These are phyloP conservation scores for Catagonus wagneri DNA, from an alignment of 2,113 vertebrate species.

Conservation along the genomic window DNA sequence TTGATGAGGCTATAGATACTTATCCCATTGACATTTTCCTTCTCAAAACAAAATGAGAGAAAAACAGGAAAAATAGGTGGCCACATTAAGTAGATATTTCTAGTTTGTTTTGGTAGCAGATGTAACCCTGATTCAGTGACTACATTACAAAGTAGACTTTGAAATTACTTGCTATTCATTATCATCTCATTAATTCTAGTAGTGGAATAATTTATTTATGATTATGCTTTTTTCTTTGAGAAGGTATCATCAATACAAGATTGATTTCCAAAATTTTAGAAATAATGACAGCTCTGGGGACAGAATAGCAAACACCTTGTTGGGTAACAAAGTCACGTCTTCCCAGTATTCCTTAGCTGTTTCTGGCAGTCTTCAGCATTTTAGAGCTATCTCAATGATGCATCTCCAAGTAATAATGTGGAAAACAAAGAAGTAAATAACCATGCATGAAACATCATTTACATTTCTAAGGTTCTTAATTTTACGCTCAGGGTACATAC, in stretches of 20 bases:
- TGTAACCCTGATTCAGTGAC: constrained; percentile 31
- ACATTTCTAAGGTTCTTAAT: background rate
- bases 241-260: background rate
- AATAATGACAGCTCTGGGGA: background rate
- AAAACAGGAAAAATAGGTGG: background rate
- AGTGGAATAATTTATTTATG: constrained; percentile 38
- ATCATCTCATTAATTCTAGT: constrained; percentile 64
- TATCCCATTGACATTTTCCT: constrained; percentile 13
- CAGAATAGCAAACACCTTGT: background rate
- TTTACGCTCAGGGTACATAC: background rate
- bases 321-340: background rate
- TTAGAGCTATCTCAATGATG: background rate
- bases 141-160: constrained; percentile 48
- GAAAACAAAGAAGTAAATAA: constrained; percentile 51
- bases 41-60: background rate
- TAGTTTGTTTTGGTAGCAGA: constrained; percentile 17
- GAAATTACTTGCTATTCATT: constrained; percentile 37
- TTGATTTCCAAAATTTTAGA: constrained; percentile 23
- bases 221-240: background rate
- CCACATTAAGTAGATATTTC: background rate
- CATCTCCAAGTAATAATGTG: background rate
- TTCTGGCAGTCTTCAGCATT: background rate
- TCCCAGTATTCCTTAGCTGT: background rate
- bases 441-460: background rate
- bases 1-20: background rate